A percentile compares a stretch with the other conserved stretches of the same genome.
phyloP scores from a whole-genome alignment of 2,113 vertebrate species.

The Otis tarda region DNA sequence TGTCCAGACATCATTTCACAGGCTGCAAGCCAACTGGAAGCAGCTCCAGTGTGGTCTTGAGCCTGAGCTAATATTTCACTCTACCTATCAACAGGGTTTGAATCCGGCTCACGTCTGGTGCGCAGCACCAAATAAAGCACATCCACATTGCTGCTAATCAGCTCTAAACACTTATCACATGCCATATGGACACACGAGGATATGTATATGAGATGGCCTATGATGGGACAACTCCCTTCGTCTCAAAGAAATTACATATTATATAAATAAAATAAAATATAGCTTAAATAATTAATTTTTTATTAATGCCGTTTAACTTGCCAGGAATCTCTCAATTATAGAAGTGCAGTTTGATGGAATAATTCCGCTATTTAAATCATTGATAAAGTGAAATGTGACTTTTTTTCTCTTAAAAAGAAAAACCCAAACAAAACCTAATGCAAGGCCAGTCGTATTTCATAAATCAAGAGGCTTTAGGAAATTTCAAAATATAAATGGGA shows the following conservation, averaged over 20 bases:
- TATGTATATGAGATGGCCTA: accelerated
- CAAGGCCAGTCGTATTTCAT: slow-evolving; percentile 42
- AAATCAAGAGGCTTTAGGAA: slow-evolving; percentile 67
- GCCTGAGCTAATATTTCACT: neutral
- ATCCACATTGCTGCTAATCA: neutral
- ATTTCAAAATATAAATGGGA: slow-evolving; percentile 70
- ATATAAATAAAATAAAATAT: neutral
- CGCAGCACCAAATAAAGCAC: neutral
- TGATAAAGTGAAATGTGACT: neutral
- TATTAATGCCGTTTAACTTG: neutral
- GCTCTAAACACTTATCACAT: neutral
- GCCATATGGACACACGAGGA: neutral
- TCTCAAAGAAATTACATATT: neutral
- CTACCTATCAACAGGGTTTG: neutral
- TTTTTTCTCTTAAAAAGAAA: neutral
- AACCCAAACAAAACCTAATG: slow-evolving; percentile 15
- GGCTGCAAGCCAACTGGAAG: slow-evolving; percentile 26
- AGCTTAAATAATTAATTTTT: neutral
- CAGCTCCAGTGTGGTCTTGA: neutral
- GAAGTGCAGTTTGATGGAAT: neutral
- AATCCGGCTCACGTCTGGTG: neutral
- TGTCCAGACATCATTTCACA: neutral
- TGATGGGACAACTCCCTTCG: neutral
- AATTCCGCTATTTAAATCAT: neutral
- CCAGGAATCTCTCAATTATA: neutral